Conservation (phyloP, 2,797 vertebrate species). For the Myotis vivesi region DNA sequence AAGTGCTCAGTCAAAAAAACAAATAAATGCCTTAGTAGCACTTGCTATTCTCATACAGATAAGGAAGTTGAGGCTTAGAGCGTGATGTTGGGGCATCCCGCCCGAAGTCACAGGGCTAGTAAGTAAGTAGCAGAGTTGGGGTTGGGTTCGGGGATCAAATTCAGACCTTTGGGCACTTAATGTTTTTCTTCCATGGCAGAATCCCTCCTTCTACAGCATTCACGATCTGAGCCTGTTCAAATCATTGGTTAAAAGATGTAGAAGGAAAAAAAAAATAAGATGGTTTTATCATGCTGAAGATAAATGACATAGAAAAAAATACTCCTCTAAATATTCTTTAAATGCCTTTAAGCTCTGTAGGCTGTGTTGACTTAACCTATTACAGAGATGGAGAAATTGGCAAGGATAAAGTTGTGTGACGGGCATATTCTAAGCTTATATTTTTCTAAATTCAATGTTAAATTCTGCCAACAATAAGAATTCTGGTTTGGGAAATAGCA, state of each 20-base stretch:
- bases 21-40: neutral
- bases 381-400: neutral
- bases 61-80: neutral
- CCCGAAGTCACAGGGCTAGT: neutral
- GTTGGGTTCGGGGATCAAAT: no score
- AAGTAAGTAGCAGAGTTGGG: neutral
- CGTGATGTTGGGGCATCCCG: neutral
- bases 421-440: neutral
- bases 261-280: neutral
- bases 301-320: neutral
- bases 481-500: neutral
- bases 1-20: neutral
- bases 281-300: neutral
- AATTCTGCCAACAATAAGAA: neutral
- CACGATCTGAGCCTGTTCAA: neutral
- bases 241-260: neutral
- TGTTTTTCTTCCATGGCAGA: fast-evolving
- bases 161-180: neutral
- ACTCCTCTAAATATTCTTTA: neutral
- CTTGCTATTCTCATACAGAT: neutral
- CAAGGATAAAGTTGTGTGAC: neutral
- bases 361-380: neutral
- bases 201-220: neutral
- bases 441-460: neutral
- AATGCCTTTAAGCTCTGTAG: neutral